These are phyloP conservation scores for Thalassarche chlororhynchos DNA, from an alignment of 2,113 vertebrate genomes.

Conservation along the genomic window DNA sequence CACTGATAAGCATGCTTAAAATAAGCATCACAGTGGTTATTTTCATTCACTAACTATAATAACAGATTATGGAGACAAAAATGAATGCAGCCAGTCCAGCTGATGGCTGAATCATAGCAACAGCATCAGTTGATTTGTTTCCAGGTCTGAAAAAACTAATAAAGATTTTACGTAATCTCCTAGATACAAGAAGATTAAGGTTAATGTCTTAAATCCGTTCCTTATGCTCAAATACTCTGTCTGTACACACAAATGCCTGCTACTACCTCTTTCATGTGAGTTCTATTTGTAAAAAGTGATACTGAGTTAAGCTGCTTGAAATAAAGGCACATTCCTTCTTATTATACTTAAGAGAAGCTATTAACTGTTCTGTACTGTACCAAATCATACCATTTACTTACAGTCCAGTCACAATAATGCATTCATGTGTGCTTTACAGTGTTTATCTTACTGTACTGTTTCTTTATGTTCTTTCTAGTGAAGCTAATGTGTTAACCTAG, in stretches of 20 bases:
- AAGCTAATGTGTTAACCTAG: background rate
- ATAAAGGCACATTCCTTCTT: background rate
- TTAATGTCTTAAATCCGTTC: background rate
- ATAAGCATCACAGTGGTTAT: background rate
- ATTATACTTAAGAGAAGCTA: background rate
- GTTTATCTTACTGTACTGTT: background rate
- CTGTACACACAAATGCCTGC: background rate
- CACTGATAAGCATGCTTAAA: background rate
- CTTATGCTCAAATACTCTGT: background rate
- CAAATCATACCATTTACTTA: background rate
- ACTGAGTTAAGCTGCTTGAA: background rate
- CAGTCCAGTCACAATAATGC: background rate
- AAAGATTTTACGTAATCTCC: background rate
- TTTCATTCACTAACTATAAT: background rate
- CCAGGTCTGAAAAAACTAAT: background rate
- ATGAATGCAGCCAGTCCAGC: background rate
- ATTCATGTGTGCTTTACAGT: background rate
- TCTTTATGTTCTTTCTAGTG: background rate
- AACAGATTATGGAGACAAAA: background rate
- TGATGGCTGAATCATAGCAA: constrained; percentile 27
- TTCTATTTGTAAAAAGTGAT: background rate
- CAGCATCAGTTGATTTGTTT: constrained; percentile 1
- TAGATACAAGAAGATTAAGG: background rate
- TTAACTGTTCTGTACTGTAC: background rate
- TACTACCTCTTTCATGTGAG: background rate